Base-by-base conservation (phyloP, 2,888 invertebrate genomes). In the Lottia gigantea region DNA sequence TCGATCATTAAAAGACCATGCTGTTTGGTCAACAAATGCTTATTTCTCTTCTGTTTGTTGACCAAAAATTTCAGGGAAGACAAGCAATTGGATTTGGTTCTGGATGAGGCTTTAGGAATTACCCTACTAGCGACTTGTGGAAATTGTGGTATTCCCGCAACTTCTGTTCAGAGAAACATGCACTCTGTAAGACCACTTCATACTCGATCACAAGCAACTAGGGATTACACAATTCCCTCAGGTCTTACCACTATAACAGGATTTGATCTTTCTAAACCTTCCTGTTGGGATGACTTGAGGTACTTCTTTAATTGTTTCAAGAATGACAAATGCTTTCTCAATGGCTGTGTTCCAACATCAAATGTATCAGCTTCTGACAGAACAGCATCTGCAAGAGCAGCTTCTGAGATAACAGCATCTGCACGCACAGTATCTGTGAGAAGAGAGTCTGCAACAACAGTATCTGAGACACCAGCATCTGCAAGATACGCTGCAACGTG, bases 71-170 rank as follows among this genome's bases (percentile, higher is more conserved):
- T 26, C 19, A 25, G 11, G 12, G 15, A 14, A n/a, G 25, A 61
- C 67, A 11, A 12, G 61, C 19, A 11, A 8, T 16, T 23, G 3
- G 6, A 26, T n/a, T 40, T 55, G n/a, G 4, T 67, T 16, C 25
- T 40, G 31, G 61, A 67, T 14, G 67, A 67, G 23, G 61, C 67
- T 40, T 31, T 67, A 19, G 67, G 67, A 16, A 25, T 67, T 19
- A 67, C 67, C 31, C 31, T 40, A 67, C 45, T 67, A 11, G 61
- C 31, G 1, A 7, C 55, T 12, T 49, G 31, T 49, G 67, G 61
- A n/a, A 55, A 67, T 4, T 65, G 46, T 65, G 65, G 47, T 19
- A 7, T 16, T 40, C 40, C 40, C 11, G 6, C 40, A 23, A n/a
- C 11, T 46, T 65, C 26, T 0, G 19, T 46, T 46, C 23, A 16